phyloP scores from a whole-genome alignment of 2,113 vertebrate species.

The Mus spicilegus region DNA sequence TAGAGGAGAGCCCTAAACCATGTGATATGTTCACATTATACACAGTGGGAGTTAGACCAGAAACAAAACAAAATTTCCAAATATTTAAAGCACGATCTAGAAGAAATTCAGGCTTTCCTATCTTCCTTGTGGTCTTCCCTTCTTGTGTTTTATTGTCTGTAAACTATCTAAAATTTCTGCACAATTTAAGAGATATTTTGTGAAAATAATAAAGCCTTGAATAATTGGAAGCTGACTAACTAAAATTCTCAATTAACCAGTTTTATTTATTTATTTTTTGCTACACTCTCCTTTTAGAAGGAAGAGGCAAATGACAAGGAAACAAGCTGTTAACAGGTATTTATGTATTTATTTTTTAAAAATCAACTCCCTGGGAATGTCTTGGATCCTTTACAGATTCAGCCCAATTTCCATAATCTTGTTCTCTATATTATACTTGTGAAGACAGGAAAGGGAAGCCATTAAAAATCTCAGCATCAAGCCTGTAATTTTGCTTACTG shows the following conservation, averaged over 20 bases:
- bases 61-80: conserved; percentile 60
- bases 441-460: conserved; percentile 25
- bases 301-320: conserved; percentile 83
- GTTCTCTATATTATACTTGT: conserved; percentile 39
- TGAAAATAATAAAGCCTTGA: conserved; percentile 75
- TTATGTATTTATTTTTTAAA: conserved; percentile 81
- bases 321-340: conserved; percentile 83
- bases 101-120: conserved; percentile 41
- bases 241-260: conserved; percentile 77
- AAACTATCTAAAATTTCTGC: conserved; percentile 61
- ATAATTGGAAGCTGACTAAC: conserved; percentile 72
- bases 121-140: conserved; percentile 56
- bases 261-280: conserved; percentile 83
- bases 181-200: conserved; percentile 56
- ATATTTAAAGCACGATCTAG: conserved; percentile 59
- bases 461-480: conserved; percentile 35
- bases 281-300: conserved; percentile 83
- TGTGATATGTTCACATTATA: conserved; percentile 64
- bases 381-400: conserved; percentile 59
- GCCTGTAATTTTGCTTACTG: conserved; percentile 31
- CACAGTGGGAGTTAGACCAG: conserved; percentile 34
- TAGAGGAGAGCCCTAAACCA: conserved; percentile 58
- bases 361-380: conserved; percentile 75
- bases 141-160: conserved; percentile 70
- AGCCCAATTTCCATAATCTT: conserved; percentile 48